Percentiles rank a stretch among this genome's conserved stretches.
phyloP scores from a whole-genome alignment of 2,113 vertebrate genomes.

The Hemicordylus capensis region DNA sequence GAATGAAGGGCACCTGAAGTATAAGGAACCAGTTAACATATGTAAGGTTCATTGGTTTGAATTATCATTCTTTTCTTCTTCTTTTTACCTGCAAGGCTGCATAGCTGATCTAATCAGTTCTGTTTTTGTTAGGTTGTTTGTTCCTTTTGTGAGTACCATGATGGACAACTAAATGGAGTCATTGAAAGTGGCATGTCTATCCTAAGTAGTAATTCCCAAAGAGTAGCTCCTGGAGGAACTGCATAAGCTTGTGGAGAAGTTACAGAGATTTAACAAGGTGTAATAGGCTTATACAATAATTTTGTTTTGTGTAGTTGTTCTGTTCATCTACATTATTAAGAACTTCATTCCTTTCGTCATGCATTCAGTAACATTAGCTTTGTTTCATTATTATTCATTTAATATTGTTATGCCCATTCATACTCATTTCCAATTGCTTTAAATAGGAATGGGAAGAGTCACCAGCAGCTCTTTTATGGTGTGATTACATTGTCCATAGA shows the following conservation, averaged over 20 bases:
- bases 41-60: neutral
- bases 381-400: no score
- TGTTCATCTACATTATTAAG: no score
- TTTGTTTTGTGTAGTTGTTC: no score
- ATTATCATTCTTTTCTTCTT: neutral
- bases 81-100: neutral
- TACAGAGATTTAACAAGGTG: neutral
- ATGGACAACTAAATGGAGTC: neutral
- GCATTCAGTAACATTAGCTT: no score
- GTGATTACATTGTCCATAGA: no score
- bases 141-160: neutral
- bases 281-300: no score
- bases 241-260: neutral
- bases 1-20: constrained; percentile 21
- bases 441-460: no score
- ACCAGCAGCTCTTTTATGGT: no score
- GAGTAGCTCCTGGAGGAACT: neutral
- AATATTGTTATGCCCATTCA: no score
- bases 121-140: neutral
- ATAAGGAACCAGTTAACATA: constrained; percentile 17
- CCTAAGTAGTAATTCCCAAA: neutral
- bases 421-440: no score
- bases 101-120: neutral
- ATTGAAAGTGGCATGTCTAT: neutral
- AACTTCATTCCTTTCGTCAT: no score